Base-by-base conservation (phyloP, 2,797 vertebrate genomes). In the Parauchenoglanis ngamensis region DNA sequence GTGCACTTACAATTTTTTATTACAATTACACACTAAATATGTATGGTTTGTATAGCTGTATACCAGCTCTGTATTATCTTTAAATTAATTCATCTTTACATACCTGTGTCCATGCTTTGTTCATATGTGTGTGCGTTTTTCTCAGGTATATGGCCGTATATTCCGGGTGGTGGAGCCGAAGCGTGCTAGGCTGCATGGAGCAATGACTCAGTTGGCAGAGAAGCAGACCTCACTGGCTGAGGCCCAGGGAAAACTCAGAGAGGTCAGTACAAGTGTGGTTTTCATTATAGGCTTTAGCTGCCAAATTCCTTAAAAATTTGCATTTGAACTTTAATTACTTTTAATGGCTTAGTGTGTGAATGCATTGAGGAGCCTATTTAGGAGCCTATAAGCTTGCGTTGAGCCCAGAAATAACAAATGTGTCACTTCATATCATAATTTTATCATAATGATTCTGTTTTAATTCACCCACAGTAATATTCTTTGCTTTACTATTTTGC, bases 121-220 rank as follows among this genome's bases (percentile, higher is more conserved):
- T 4, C 44, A 35, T 90, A 21, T 73, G 61, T 87, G 28, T 61
- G 8, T 86, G 31, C 85, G 8, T 84, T 31, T 87, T 21, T 87
- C 40, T 88, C 91, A 98, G 97, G 92, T 96, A 75, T 98, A 98
- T 0, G 97, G 97, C 0, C 93, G 94, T 0, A 90, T 97, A 56
- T 97, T 90, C 91, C 95, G 96, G 13, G 96, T 97, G 88, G 97
- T 98, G 84, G 95, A 98, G 90, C 97, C 97, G 44, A 98, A 98
- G 91, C 91, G 96, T 0, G 91, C 91, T 10, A 95, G 95, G 4
- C 94, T 98, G 90, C 95, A 96, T 0, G 90, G 91, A 0, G 96
- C 97, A 31, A 89, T 87, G 87, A 44, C 94, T 44, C 96, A 97
- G 89, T 95, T 98, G 82, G 93, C 93, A 10, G 96, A 97, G 91